Conservation (phyloP, 2,888 invertebrate genomes). For the Sesia bembeciformis region DNA sequence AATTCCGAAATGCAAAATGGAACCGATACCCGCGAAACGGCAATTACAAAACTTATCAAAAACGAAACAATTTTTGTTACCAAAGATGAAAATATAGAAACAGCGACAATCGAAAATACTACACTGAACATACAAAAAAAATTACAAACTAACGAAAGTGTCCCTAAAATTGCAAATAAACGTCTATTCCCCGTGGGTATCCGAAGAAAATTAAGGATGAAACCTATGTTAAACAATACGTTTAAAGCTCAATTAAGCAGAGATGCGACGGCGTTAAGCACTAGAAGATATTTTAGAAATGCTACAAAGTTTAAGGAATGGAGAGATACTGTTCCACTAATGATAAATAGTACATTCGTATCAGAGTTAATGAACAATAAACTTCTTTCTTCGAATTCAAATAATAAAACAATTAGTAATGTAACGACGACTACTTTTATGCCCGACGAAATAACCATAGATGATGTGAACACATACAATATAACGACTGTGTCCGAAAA, state of each 20-base stretch:
- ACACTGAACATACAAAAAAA: background rate
- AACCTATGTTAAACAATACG: constrained; percentile 38
- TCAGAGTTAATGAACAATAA: background rate
- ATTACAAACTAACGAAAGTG: constrained; percentile 9
- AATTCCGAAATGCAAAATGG: background rate
- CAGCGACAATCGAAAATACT: background rate
- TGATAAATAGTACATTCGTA: constrained; percentile 10
- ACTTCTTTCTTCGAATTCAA: too few relatives aligned
- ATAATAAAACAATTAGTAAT: background rate
- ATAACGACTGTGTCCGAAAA: background rate
- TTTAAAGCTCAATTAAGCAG: constrained; percentile 46
- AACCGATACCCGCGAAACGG: background rate
- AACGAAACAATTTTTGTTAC: background rate
- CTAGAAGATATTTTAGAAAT: constrained; percentile 47
- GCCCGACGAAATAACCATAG: background rate
- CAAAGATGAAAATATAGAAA: constrained; percentile 8
- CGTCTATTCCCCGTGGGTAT: constrained; percentile 32
- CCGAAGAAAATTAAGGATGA: constrained; percentile 47
- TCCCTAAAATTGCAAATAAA: constrained; percentile 20
- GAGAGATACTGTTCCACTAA: constrained; percentile 35
- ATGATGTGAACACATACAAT: background rate
- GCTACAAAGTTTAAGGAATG: constrained; percentile 40
- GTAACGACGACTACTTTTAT: background rate
- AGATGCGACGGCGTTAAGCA: constrained; percentile 43
- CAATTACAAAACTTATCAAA: background rate